Evolutionary conservation across 2,888 invertebrate species (phyloP), one percentile per base, ranked within the genome.

Genomic region (Dryocosmus kuriphilus): DNA sequence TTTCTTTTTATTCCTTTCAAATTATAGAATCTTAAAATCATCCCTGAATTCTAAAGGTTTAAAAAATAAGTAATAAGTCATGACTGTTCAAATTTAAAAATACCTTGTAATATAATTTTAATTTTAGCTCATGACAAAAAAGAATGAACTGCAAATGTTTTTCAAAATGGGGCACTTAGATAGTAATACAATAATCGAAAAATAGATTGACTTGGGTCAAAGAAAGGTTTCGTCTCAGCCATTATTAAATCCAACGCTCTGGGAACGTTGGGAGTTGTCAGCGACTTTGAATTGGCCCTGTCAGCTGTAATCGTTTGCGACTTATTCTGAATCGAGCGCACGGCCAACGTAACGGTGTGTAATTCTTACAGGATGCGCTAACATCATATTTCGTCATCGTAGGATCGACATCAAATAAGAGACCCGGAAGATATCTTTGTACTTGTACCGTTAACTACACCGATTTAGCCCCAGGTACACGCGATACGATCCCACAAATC

Each of bases 341-440:
- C 27, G 41, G 46, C 46, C 46, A 71, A 51, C 30, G 51, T 71
- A 71, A 71, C 71, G 71, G 71, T 51, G 67, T 67, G 41, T 24
- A 46, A 67, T 67, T 51, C 46, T 51, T 30, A 51, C 71, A 71
- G 51, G 71, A 71, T 71, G 71, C 67, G 46, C 67, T 27, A 71
- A 71, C 67, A 71, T 63, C 35, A 63, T 71, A 71, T 71, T 71
- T 71, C 71, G 71, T 71, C 71, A 71, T 71, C 71, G 27, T 71
- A 71, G 71, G 71, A 71, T 46, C 71, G 71, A 63, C 63, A 63
- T 35, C 63, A 63, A 63, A 63, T 63, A 63, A 63, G 35, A n/a
- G 35, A 51, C 71, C 71, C 51, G 51, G 71, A 71, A 71, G 71
- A 71, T 51, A 46, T 9, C 71, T 71, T 71, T 46, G 46, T 71